Evolutionary conservation across 2,797 vertebrate species (phyloP), one percentile per base, ranked within the genome.

Genomic region (Chlorospingus semifuscus): DNA sequence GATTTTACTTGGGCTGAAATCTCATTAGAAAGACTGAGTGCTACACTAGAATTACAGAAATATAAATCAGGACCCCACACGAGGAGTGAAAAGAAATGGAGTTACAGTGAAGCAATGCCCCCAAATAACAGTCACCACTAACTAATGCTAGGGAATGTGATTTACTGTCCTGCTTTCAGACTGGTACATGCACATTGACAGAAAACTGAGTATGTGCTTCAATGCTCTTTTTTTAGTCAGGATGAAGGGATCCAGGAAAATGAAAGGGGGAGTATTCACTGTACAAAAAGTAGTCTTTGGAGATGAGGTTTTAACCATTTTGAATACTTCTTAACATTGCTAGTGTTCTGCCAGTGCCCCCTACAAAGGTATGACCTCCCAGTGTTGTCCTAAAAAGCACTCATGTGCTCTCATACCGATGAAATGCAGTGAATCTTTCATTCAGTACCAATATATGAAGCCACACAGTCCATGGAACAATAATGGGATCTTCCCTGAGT

Each of bases 21-120:
- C 76, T 93, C 87, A 65, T 89, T 95, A 84, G 23, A 64, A 90
- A 93, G 68, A 60, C 60, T 68, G 49, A 87, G 12, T 69, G 52
- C 59, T 65, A 30, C 52, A 44, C 21, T 87, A 60, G 46, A 88
- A 75, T 70, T 66, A 52, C 47, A 64, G 44, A 69, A 84, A 60
- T 55, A 23, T 78, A 75, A 88, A 63, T 50, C 42, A 90, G 36
- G 36, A 61, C 26, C 12, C 7, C 6, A 70, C 17, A 41, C 10
- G 32, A 56, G 7, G 19, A 22, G 3, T 59, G 77, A 66, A 52
- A 79, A 87, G 70, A 76, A 93, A 84, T 70, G 6, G 19, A 68
- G 29, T 60, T 53, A 50, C 44, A 88, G 6, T 70, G 74, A 89
- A 92, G 12, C 15, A 71, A 36, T 74, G 14, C 5, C 41, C 21